phyloP scores from a whole-genome alignment of 2,888 invertebrate species.

The Rhagonycha lutea region DNA sequence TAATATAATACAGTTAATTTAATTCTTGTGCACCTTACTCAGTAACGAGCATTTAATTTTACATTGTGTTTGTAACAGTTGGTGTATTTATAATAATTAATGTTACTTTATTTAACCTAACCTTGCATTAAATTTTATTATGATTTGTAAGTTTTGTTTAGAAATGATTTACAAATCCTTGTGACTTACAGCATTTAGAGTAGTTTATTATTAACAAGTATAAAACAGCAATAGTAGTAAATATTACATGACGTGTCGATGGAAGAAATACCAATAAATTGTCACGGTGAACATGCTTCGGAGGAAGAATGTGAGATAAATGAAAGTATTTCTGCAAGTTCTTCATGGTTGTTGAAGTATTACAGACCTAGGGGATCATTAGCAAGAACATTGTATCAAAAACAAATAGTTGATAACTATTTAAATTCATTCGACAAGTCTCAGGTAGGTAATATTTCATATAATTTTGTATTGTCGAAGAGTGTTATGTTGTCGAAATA shows the following conservation, averaged over 20 bases:
- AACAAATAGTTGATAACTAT: slow-evolving; percentile 71
- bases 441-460: slow-evolving; percentile 60
- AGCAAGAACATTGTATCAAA: slow-evolving; percentile 73
- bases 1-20: background rate
- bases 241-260: background rate
- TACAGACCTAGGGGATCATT: slow-evolving; percentile 73
- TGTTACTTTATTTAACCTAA: background rate
- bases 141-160: background rate
- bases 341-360: slow-evolving; percentile 37
- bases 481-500: background rate
- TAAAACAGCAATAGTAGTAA: background rate
- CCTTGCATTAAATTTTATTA: background rate
- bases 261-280: background rate
- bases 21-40: background rate
- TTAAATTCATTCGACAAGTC: slow-evolving; percentile 69
- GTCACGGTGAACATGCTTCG: background rate
- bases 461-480: background rate
- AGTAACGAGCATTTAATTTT: background rate
- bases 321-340: background rate
- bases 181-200: background rate
- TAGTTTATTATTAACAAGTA: background rate
- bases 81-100: background rate
- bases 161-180: background rate
- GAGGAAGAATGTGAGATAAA: background rate
- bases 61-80: background rate